Evolutionary conservation across 2,888 invertebrate species (phyloP), one percentile per base, ranked within the genome.

Genomic region (Drosophila helvetica): DNA sequence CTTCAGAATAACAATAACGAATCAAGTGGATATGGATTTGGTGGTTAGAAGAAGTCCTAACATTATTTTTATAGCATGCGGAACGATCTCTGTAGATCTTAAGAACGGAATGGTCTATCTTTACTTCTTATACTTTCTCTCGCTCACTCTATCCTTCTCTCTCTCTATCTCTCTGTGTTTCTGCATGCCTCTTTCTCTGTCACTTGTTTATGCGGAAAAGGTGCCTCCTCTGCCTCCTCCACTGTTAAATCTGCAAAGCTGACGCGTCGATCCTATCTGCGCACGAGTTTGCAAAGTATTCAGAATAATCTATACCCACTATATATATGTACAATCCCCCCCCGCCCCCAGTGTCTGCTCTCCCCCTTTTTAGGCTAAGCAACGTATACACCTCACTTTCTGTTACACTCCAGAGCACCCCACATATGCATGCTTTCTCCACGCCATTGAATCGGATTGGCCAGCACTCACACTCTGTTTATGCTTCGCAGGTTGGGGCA

Each of bases 231-330:
- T 68, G 75, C 50, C 19, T 76, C 50, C 19, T 75, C 88, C 38
- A 77, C 83, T 55, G 60, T 87, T 6, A 90, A 86, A 76, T 74
- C 90, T 76, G 82, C 86, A 56, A 90, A 90, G 87, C 74, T 91
- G 74, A 90, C 69, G 66, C 83, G 89, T 70, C 88, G 91, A 70
- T 89, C 91, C 59, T 90, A 91, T 87, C 84, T 91, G 72, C 91
- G 91, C 84, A 90, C 90, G 75, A 91, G 90, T 81, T 77, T 91
- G 78, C 91, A 91, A 90, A 91, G 91, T 91, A 91, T 86, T 63
- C 58, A 25, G 10, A 8, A 47, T 59, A 15, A 42, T 56, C 43
- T 57, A 46, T 63, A 19, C 43, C 10, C 10, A n/a, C 17, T 17
- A 22, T 33, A 12, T 51, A 30, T 9, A 22, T 33, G 10, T 51